Conservation (phyloP, 2,113 vertebrate species). For the Carettochelys insculpta region DNA sequence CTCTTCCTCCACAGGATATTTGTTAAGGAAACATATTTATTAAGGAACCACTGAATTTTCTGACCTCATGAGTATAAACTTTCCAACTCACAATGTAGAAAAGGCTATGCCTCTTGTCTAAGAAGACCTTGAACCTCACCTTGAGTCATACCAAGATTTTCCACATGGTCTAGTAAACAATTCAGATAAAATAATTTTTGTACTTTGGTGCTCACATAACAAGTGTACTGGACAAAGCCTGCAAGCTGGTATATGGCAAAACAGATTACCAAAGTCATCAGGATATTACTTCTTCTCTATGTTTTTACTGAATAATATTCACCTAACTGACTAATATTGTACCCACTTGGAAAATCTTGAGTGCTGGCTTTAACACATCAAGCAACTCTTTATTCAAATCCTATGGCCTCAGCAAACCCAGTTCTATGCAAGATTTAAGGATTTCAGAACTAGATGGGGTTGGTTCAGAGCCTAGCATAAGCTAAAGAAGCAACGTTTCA, state of each 20-base stretch:
- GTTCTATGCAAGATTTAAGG: not conserved
- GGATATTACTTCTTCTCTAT: not conserved
- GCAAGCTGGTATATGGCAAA: not conserved
- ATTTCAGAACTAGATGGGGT: not conserved
- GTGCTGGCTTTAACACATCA: not conserved
- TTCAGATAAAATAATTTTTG: not conserved
- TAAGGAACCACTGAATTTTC: not conserved
- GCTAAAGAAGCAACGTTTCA: not conserved
- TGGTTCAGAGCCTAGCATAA: not conserved
- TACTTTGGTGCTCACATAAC: not conserved
- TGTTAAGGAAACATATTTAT: not conserved
- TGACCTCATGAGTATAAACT: not conserved
- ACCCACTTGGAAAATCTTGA: not conserved
- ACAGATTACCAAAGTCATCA: not conserved
- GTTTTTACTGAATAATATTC: not conserved
- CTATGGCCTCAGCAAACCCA: not conserved
- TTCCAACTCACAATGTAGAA: not conserved
- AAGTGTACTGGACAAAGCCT: not conserved
- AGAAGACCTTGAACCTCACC: not conserved
- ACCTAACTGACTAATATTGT: not conserved
- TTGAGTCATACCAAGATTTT: slow-evolving; percentile 2
- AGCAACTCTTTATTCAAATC: not conserved
- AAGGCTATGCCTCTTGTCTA: not conserved
- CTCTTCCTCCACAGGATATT: slow-evolving; percentile 2
- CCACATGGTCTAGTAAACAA: not conserved